Percentiles rank a stretch among this genome's conserved stretches.
Evolutionary conservation across 2,888 invertebrate genomes (phyloP).

Genomic region (Hypomecis atomaria): DNA sequence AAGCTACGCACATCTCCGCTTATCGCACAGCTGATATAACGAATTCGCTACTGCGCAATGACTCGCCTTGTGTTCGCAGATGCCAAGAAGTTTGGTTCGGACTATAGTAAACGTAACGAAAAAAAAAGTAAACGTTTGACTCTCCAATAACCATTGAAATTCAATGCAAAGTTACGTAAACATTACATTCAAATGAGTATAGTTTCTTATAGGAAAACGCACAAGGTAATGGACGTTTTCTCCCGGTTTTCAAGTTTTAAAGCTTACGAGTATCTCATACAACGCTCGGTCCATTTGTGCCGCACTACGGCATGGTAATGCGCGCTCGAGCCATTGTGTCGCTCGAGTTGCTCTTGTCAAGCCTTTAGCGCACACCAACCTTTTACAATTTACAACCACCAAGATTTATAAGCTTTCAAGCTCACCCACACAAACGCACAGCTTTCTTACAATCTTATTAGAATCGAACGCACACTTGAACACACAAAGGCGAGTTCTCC

Average conservation of each 20-base stretch:
- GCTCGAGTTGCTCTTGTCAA: slow-evolving; percentile 61
- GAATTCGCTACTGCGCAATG: no score
- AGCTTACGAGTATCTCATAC: slow-evolving; percentile 51
- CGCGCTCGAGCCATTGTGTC: slow-evolving; percentile 68
- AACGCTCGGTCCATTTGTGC: slow-evolving; percentile 44
- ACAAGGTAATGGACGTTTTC: slow-evolving; percentile 11
- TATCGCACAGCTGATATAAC: no score
- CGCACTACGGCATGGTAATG: slow-evolving; percentile 60
- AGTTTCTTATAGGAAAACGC: neutral
- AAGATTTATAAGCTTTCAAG: slow-evolving; percentile 77
- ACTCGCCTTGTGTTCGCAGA: no score
- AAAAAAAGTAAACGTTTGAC: neutral
- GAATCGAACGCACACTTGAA: slow-evolving; percentile 52
- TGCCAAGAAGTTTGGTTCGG: neutral
- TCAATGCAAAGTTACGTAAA: no score
- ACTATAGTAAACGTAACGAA: no score
- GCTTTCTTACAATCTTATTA: slow-evolving; percentile 45
- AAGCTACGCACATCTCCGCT: no score
- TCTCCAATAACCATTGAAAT: neutral
- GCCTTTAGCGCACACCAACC: slow-evolving; percentile 58
- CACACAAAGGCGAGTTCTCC: slow-evolving; percentile 56
- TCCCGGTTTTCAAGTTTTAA: slow-evolving; percentile 9
- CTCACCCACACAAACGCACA: slow-evolving; percentile 61
- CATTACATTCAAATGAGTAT: no score
- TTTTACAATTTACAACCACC: slow-evolving; percentile 50